Evolutionary conservation across 2,888 invertebrate genomes (phyloP), one percentile per base, ranked within the genome.

Genomic region (Drosophila nigricruria): DNA sequence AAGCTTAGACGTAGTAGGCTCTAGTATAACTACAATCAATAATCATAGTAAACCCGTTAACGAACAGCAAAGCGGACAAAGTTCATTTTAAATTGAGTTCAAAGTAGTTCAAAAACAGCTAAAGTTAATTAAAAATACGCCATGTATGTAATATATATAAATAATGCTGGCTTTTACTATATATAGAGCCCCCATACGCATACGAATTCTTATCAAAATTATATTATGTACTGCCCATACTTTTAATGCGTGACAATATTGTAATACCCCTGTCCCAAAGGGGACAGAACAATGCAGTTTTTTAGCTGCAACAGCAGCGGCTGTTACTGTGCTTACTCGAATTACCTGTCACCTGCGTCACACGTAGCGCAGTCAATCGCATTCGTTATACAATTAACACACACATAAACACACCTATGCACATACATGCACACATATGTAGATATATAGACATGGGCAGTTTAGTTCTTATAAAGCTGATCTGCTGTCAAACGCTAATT

Each of bases 401-500:
- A 49, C 38, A 66, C 40, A 73, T 62, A 58, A 68, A 69, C 23
- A 14, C 43, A 66, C 0, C 9, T 38, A 72, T 61, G 62, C 66
- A 68, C 12, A 64, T 14, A 20, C 50, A 65, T 66, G 69, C 57
- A 68, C 3, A 64, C 30, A 43, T 34, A 58, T 38, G 62, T 47
- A 47, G 45, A 36, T 34, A 47, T 61, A 53, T 61, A 53, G 65
- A 68, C 62, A 69, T 76, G 58, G 52, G 54, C 68, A 71, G 69
- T 73, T 79, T 74, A 67, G 81, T 87, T 84, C 85, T 84, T 82
- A 82, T 71, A 84, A 84, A 82, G 75, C 75, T 63, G 73, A 89
- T 77, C 84, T 82, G 86, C 82, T 84, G 89, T 84, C 86, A 86
- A 84, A 89, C 81, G 79, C 75, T 89, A 80, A 88, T 85, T 89